These are phyloP conservation scores for Lates calcarifer DNA, from an alignment of 2,113 vertebrate species.

Conservation along the genomic window DNA sequence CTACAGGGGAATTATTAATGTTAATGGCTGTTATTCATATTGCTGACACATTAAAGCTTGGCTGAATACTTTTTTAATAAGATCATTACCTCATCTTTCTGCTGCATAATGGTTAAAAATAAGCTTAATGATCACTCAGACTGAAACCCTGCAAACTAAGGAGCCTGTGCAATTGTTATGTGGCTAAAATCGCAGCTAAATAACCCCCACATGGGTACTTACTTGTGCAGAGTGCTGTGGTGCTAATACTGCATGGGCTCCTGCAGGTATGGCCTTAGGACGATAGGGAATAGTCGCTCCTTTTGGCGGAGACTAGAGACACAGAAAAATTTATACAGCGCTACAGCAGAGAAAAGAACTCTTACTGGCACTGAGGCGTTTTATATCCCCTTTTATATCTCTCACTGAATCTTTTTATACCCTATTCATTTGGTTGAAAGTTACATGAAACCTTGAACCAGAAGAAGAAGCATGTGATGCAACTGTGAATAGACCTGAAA, in stretches of 20 bases:
- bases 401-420: constrained; percentile 54
- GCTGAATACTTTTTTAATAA: constrained; percentile 16
- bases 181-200: background rate
- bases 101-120: constrained; percentile 54
- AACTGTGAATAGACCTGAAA: constrained; percentile 25
- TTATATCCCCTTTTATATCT: constrained; percentile 46
- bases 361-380: constrained; percentile 35
- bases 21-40: constrained; percentile 29
- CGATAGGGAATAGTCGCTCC: constrained; percentile 95
- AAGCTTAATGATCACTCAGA: constrained; percentile 27
- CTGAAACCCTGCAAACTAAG: background rate
- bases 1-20: constrained; percentile 27
- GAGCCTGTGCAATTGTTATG: background rate
- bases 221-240: constrained; percentile 90
- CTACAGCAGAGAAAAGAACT: constrained; percentile 26
- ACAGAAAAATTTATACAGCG: constrained; percentile 44
- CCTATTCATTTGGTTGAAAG: constrained; percentile 37
- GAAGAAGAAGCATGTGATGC: constrained; percentile 9
- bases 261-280: constrained; percentile 89
- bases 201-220: constrained; percentile 76
- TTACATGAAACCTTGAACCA: constrained; percentile 29
- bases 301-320: constrained; percentile 92
- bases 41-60: constrained; percentile 11
- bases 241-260: constrained; percentile 90
- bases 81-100: constrained; percentile 5